phyloP scores from a whole-genome alignment of 2,113 vertebrate species.

The Turdus rufiventris region DNA sequence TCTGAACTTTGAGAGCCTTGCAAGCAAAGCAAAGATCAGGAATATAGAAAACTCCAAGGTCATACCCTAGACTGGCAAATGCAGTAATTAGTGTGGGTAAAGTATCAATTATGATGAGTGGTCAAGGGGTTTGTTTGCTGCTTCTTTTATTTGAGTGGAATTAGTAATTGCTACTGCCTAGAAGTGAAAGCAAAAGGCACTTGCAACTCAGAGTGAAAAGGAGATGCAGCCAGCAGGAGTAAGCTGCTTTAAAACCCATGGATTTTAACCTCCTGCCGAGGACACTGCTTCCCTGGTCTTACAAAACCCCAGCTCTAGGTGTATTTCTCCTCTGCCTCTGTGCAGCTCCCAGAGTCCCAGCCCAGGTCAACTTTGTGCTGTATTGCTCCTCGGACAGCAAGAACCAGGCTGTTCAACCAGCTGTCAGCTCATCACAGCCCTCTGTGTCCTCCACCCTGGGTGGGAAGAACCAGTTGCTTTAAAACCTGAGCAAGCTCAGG shows the following conservation, averaged over 20 bases:
- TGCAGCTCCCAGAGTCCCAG: not conserved
- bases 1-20: not conserved
- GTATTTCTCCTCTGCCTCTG: not conserved
- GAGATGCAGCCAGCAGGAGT: not conserved
- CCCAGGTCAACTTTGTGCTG: not conserved
- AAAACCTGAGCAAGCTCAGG: not conserved
- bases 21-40: not conserved
- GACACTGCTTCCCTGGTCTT: not conserved
- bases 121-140: not conserved
- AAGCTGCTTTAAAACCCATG: not conserved
- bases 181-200: not conserved
- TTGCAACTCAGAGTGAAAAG: not conserved
- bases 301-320: not conserved
- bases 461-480: not conserved
- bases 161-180: not conserved
- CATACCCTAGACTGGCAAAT: not conserved
- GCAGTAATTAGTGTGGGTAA: not conserved
- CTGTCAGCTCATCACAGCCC: not conserved
- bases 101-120: not conserved
- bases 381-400: fast-evolving
- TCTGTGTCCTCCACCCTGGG: not conserved
- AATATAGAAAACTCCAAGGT: not conserved
- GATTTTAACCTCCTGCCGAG: not conserved
- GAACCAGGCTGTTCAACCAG: not conserved
- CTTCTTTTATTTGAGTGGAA: not conserved